Evolutionary conservation across 2,113 vertebrate species (phyloP), one percentile per base, ranked within the genome.

Genomic region (Neomonachus schauinslandi): DNA sequence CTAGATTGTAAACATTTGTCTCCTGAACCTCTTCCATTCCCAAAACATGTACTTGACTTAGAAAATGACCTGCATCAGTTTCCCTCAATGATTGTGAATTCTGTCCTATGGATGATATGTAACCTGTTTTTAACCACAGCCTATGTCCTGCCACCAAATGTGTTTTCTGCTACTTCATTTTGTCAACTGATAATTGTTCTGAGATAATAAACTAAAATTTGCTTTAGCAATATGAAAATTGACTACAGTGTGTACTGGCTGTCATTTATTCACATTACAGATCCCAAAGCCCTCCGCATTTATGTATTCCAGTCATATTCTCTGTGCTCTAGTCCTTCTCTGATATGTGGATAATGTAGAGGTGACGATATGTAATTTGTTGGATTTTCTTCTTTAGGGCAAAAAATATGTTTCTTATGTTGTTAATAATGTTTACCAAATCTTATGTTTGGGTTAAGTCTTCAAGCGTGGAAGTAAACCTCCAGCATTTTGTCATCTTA

Each of bases 381-480:
- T 89, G n/a, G 33, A 46, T 92, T 95, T 97, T 79, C n/a, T 96
- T 77, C 42, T 98, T 83, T 85, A 90, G 67, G 33, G 42, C 61
- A 82, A 91, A 42, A 96, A 67, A 71, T 83, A 10, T 12, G 74
- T 85, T 96, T 97, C 21, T 92, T 91, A 46, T 85, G 71, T 53
- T 93, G 72, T 59, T 77, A 92, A 59, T 42, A 71, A 31, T 89
- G 65, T 67, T 93, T 63, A 67, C 7, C 39, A 67, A 93, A 77
- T 71, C 74, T 95, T 94, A 57, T 59, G 53, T 26, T 81, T 91
- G 90, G n/a, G 5, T 94, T 39, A 96, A 82, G 28, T 87, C 36
- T 63, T 94, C n/a, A 94, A 65, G 36, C 26, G 94, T 98, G 67
- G 39, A 83, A 55, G 36, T 86, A 89, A 92, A 94, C 71, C 31